These are phyloP conservation scores for Hydrochoerus hydrochaeris DNA, from an alignment of 2,113 vertebrate species.

Conservation along the genomic window DNA sequence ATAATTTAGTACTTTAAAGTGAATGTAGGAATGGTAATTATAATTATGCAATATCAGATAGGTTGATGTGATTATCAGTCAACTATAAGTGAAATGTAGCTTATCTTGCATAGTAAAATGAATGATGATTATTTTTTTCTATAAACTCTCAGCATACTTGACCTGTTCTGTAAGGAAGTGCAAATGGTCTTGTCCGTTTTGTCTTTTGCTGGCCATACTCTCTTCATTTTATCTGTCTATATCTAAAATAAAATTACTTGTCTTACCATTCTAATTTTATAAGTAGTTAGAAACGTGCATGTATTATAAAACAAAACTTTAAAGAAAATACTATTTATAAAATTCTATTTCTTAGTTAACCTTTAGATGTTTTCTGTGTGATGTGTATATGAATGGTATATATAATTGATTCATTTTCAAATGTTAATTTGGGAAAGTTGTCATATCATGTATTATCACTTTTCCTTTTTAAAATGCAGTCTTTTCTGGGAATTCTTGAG, in stretches of 20 bases:
- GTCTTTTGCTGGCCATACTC: not conserved
- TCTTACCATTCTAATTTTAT: slow-evolving; percentile 15
- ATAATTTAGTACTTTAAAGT: not conserved
- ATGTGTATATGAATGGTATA: not conserved
- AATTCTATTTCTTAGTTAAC: not conserved
- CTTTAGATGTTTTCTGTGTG: not conserved
- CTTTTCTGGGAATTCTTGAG: not conserved
- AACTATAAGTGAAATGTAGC: not conserved
- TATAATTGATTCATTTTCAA: slow-evolving; percentile 35
- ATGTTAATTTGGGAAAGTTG: slow-evolving; percentile 16
- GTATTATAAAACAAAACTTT: slow-evolving; percentile 33
- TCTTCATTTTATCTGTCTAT: slow-evolving; percentile 18
- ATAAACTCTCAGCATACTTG: not conserved
- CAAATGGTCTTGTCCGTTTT: not conserved
- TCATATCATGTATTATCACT: not conserved
- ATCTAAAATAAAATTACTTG: not conserved
- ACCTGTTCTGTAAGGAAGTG: not conserved
- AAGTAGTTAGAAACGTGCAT: slow-evolving; percentile 33
- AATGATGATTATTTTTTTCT: not conserved
- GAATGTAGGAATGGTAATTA: not conserved
- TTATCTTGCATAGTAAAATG: not conserved
- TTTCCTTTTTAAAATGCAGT: not conserved
- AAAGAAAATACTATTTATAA: slow-evolving; percentile 16
- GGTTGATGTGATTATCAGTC: not conserved
- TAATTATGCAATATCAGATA: not conserved